Evolutionary conservation across 2,888 invertebrate genomes (phyloP).

Genomic region (Smittia sp.): DNA sequence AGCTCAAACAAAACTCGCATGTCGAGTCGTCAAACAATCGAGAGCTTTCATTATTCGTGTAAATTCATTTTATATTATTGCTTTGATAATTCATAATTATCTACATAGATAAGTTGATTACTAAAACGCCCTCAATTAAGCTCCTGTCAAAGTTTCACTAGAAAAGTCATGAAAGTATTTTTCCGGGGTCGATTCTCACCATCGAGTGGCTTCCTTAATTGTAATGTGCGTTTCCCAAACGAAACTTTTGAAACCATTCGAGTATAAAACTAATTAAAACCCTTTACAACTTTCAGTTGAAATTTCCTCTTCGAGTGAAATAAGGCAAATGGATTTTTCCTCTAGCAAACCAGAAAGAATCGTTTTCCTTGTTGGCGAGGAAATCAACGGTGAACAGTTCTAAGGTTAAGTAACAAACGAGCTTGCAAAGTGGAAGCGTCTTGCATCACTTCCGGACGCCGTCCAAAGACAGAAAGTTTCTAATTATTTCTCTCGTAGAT

Average conservation of each 20-base stretch:
- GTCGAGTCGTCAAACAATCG: too few relatives aligned
- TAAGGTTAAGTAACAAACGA: too few relatives aligned
- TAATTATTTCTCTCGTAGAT: too few relatives aligned
- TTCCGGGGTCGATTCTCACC: neutral
- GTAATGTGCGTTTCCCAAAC: conserved; percentile 22
- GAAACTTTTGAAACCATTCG: neutral
- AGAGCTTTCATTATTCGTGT: too few relatives aligned
- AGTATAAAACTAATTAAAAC: conserved; percentile 7
- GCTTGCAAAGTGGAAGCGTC: too few relatives aligned
- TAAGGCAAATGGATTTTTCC: neutral
- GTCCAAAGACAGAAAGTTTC: too few relatives aligned
- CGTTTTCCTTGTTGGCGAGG: too few relatives aligned
- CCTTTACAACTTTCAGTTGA: neutral
- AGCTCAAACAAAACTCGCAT: too few relatives aligned
- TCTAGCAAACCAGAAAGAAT: too few relatives aligned
- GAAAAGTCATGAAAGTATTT: conserved; percentile 9
- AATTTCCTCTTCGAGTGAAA: neutral
- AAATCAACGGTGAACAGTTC: too few relatives aligned
- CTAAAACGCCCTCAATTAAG: conserved; percentile 12
- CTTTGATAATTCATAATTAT: conserved; percentile 13
- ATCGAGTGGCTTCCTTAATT: neutral
- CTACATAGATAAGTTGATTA: conserved; percentile 26
- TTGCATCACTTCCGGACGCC: too few relatives aligned
- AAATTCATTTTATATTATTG: conserved; percentile 7
- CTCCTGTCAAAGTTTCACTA: neutral